These are phyloP conservation scores for Lordiphosa collinella DNA, from an alignment of 1,140 invertebrate species.

Conservation along the genomic window DNA sequence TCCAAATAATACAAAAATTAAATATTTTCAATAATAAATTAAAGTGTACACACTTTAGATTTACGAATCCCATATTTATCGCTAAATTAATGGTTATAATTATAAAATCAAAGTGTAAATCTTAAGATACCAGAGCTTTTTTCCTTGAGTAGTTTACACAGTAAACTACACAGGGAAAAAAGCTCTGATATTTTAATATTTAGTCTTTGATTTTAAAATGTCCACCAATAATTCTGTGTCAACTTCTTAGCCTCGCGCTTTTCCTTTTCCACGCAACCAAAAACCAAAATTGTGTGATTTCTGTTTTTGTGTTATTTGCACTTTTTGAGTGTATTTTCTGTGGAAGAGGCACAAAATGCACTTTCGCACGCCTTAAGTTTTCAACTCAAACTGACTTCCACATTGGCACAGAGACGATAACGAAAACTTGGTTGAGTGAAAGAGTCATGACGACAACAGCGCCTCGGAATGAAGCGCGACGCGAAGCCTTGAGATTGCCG, in stretches of 20 bases:
- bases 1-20: too few relatives aligned
- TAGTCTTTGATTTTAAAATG: too few relatives aligned
- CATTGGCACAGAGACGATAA: constrained; percentile 27
- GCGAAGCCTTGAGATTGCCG: constrained; percentile 28
- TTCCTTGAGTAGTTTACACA: too few relatives aligned
- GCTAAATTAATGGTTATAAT: too few relatives aligned
- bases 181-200: too few relatives aligned
- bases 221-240: too few relatives aligned
- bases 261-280: constrained; percentile 11
- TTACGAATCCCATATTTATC: too few relatives aligned
- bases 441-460: not conserved
- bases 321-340: constrained; percentile 9
- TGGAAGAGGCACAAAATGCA: constrained; percentile 21
- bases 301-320: constrained; percentile 9
- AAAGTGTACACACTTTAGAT: too few relatives aligned
- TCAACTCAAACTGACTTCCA: constrained; percentile 43
- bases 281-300: constrained; percentile 19
- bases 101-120: too few relatives aligned
- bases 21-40: too few relatives aligned
- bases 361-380: constrained; percentile 40
- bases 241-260: constrained; percentile 43
- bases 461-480: not conserved
- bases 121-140: too few relatives aligned
- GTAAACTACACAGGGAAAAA: too few relatives aligned
- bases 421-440: constrained; percentile 47